Evolutionary conservation across 2,113 vertebrate genomes (phyloP).

Genomic region (Panthera leo): DNA sequence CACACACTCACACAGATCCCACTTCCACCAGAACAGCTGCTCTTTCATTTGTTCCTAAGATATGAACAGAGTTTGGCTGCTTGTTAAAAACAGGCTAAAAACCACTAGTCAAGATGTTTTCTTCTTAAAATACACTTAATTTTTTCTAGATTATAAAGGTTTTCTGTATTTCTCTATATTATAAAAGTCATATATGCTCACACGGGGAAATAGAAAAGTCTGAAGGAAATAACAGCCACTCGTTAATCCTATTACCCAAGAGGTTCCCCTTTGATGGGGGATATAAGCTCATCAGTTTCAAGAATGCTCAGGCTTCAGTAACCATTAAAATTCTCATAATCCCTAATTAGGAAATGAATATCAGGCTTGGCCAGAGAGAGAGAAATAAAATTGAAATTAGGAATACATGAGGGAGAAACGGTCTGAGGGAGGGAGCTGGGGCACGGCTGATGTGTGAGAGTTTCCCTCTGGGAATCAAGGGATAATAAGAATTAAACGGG

Average conservation of each 20-base stretch:
- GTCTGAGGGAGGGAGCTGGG: background rate
- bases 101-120: background rate
- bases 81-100: conserved; percentile 25
- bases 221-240: background rate
- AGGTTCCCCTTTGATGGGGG: background rate
- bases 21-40: background rate
- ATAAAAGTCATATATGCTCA: background rate
- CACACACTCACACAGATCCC: background rate
- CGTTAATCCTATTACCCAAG: background rate
- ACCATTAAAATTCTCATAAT: background rate
- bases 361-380: background rate
- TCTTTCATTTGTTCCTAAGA: conserved; percentile 30
- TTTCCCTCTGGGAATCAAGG: background rate
- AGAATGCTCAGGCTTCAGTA: background rate
- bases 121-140: background rate
- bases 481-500: background rate
- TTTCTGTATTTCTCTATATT: background rate
- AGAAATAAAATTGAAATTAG: conserved; percentile 18
- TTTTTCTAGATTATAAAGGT: background rate
- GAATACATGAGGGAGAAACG: background rate
- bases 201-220: background rate
- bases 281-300: background rate
- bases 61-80: background rate
- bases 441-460: background rate
- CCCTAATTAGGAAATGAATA: conserved; percentile 31